Percentiles rank a stretch among this genome's conserved stretches.
These are phyloP conservation scores for Sebastes fasciatus DNA, from an alignment of 2,113 vertebrate species.

Conservation along the genomic window DNA sequence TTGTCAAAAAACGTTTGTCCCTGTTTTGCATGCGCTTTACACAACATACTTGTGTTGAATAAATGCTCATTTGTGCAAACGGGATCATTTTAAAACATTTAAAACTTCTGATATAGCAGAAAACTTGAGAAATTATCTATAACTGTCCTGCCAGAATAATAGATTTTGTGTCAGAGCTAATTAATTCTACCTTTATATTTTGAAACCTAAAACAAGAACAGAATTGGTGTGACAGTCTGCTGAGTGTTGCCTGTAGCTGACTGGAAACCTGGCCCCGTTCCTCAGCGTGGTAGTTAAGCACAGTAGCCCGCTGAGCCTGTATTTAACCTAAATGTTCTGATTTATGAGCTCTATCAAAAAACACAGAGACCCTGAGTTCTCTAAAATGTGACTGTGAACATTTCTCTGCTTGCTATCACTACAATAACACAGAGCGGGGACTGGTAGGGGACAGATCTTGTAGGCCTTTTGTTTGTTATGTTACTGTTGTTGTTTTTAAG, in stretches of 20 bases:
- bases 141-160: neutral
- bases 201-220: neutral
- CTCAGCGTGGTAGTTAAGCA: neutral
- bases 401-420: slow-evolving; percentile 19
- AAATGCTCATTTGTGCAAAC: neutral
- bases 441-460: neutral
- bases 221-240: neutral
- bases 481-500: slow-evolving; percentile 4
- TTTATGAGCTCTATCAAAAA: slow-evolving; percentile 28
- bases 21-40: neutral
- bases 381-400: neutral
- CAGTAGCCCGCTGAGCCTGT: neutral
- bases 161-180: neutral
- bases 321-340: slow-evolving; percentile 23
- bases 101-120: neutral
- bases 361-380: neutral
- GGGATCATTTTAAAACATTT: neutral
- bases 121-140: neutral
- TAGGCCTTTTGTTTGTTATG: slow-evolving; percentile 8
- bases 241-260: slow-evolving; percentile 18
- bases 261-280: neutral
- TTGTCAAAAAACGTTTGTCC: too few species aligned
- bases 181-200: neutral
- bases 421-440: neutral
- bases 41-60: neutral